Evolutionary conservation across 2,113 vertebrate genomes (phyloP).

Genomic region (Xenopus borealis): DNA sequence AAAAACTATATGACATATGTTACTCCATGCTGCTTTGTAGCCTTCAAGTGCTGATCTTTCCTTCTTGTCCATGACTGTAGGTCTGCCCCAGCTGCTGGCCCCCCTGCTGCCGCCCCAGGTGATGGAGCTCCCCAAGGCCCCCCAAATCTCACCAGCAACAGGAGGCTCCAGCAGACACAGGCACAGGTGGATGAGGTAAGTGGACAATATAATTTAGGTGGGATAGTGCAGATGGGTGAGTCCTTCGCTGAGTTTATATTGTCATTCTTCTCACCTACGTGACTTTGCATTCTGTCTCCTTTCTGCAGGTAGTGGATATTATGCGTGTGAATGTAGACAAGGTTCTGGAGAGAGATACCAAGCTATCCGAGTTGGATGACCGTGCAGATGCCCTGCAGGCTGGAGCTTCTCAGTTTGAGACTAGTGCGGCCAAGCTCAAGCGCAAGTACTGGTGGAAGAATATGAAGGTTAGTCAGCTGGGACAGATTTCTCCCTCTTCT

Average conservation of each 20-base stretch:
- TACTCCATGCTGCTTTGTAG: too few species aligned
- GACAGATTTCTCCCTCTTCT: too few species aligned
- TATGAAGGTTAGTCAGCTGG: constrained; percentile 56
- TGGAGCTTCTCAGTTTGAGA: constrained; percentile 70
- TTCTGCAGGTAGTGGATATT: constrained; percentile 64
- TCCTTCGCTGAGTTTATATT: too few species aligned
- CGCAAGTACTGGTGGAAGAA: constrained; percentile 75
- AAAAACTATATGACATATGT: too few species aligned
- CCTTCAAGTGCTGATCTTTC: too few species aligned
- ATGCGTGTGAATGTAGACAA: constrained; percentile 72
- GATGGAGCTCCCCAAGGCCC: constrained; percentile 38
- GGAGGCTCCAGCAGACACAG: constrained; percentile 76
- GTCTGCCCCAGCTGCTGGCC: constrained; percentile 44
- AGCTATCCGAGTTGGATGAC: constrained; percentile 67
- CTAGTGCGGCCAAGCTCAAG: constrained; percentile 70
- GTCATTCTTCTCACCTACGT: too few species aligned
- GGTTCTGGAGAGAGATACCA: constrained; percentile 68
- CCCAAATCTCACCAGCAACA: constrained; percentile 57
- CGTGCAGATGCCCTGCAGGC: constrained; percentile 67
- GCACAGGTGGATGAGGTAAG: constrained; percentile 77
- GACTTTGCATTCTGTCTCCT: too few species aligned
- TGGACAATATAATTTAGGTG: constrained; percentile 28
- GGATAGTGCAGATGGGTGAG: too few species aligned
- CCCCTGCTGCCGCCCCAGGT: constrained; percentile 38
- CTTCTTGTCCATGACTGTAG: not conserved